Evolutionary conservation across 2,113 vertebrate genomes (phyloP), one percentile per base, ranked within the genome.

Genomic region (Lamprotornis superbus): DNA sequence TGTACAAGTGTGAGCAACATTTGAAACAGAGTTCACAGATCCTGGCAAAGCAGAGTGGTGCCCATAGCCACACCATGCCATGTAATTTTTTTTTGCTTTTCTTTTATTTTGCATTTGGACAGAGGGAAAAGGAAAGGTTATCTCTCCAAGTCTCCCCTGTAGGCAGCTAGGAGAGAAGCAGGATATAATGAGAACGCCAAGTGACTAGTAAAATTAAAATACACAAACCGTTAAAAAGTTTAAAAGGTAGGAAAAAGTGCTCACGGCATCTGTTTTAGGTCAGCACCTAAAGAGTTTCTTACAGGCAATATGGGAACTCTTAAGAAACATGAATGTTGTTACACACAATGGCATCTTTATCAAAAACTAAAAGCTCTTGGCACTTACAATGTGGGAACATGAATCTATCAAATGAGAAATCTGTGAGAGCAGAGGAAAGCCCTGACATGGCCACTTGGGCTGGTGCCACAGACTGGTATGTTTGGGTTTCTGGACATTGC

Each of bases 401-500:
- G 61, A 91, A 55, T 55, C 81, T 75, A 42, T 64, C 68, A 49
- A 83, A 44, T 49, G 50, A 4, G 12, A 95, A 96, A 74, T 16
- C 64, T 93, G 33, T 64, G 68, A 71, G 95, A 95, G 61, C 57
- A 79, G 74, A 82, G 57, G 68, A 95, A 94, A 88, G 25, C 52
- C 57, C 67, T 73, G 68, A 79, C 1, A 0, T 31, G 63, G 63
- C 39, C 77, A 90, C 83, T 59, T 37, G 67, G 42, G 31, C 49
- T 88, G 60, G 60, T 90, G 73, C 76, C 88, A 90, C 47, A 55
- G 55, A 22, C 64, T 69, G 35, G 21, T 76, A 2, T 60, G 30
- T 81, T 61, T 92, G 75, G 31, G 27, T 13, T 87, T 67, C 87
- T 94, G 96, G 95, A 91, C 95, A 95, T 63, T 91, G 40, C 79